These are phyloP conservation scores for Drosophila phalerata DNA, from an alignment of 2,888 invertebrate genomes.

Conservation along the genomic window DNA sequence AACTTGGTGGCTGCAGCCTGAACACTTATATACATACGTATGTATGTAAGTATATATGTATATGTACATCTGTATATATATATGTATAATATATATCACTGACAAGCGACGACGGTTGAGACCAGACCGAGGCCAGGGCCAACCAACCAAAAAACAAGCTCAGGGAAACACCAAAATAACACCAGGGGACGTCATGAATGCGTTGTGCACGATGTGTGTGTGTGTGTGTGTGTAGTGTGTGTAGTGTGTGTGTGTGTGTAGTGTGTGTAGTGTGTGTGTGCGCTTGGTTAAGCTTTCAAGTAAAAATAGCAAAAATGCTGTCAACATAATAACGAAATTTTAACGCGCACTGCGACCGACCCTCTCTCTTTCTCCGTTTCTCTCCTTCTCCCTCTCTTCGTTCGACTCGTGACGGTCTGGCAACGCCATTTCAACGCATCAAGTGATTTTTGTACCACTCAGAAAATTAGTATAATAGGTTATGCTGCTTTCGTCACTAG, in stretches of 20 bases:
- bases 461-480: background rate
- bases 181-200: constrained; percentile 63
- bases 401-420: constrained; percentile 55
- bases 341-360: constrained; percentile 71
- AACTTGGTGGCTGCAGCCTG: constrained; percentile 48
- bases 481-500: too few relatives aligned
- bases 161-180: constrained; percentile 79
- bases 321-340: constrained; percentile 81
- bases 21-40: constrained; percentile 36
- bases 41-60: background rate
- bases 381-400: background rate
- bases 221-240: constrained; percentile 6
- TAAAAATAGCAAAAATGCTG: constrained; percentile 82
- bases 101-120: constrained; percentile 73
- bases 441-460: constrained; percentile 59
- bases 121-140: constrained; percentile 54
- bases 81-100: constrained; percentile 62
- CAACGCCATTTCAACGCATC: constrained; percentile 75
- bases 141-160: constrained; percentile 81
- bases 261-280: constrained; percentile 37
- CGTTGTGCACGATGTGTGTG: constrained; percentile 5
- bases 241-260: constrained; percentile 19
- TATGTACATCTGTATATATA: background rate
- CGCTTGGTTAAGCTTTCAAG: constrained; percentile 81
- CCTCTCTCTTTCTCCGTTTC: constrained; percentile 1